Evolutionary conservation across 2,888 invertebrate genomes (phyloP).

Genomic region (Corythucha ciliata): DNA sequence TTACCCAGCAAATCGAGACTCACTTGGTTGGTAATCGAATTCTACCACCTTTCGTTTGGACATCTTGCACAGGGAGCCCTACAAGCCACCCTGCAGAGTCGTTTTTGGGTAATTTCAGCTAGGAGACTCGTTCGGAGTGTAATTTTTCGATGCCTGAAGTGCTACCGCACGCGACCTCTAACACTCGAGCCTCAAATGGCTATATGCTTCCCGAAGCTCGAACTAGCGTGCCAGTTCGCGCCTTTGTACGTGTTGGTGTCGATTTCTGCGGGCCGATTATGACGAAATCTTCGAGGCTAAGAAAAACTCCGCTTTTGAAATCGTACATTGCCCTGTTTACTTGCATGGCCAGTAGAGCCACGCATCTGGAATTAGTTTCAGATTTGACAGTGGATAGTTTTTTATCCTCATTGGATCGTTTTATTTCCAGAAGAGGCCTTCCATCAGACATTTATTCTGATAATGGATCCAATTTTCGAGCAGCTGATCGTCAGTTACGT

Average conservation of each 20-base stretch:
- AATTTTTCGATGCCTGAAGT: conserved; percentile 16
- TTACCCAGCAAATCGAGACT: too few species aligned
- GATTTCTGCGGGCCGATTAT: conserved; percentile 36
- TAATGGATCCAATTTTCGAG: conserved; percentile 39
- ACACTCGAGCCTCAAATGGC: conserved; percentile 20
- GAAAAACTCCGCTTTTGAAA: conserved; percentile 31
- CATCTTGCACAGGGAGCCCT: conserved; percentile 15
- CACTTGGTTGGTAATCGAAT: too few species aligned
- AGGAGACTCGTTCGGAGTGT: conserved; percentile 9
- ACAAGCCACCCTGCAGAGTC: conserved; percentile 9
- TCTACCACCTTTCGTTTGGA: conserved; percentile 18
- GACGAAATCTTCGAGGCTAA: conserved; percentile 25
- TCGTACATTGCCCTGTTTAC: conserved; percentile 36
- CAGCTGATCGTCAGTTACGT: conserved; percentile 32
- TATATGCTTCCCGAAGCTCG: conserved; percentile 16
- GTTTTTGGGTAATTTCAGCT: conserved; percentile 18
- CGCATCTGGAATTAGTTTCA: conserved; percentile 38
- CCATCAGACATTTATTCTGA: conserved; percentile 37
- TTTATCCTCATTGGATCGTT: conserved; percentile 37
- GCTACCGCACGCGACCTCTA: conserved; percentile 17
- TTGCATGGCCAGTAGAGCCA: conserved; percentile 36
- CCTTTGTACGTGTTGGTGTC: conserved; percentile 37
- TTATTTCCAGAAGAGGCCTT: conserved; percentile 37
- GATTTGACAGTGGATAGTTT: conserved; percentile 38
- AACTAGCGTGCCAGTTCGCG: conserved; percentile 11